Percentiles rank a stretch among this genome's conserved stretches.
Conservation (phyloP, 2,888 invertebrate species). For the Leptura quadrifasciata region DNA sequence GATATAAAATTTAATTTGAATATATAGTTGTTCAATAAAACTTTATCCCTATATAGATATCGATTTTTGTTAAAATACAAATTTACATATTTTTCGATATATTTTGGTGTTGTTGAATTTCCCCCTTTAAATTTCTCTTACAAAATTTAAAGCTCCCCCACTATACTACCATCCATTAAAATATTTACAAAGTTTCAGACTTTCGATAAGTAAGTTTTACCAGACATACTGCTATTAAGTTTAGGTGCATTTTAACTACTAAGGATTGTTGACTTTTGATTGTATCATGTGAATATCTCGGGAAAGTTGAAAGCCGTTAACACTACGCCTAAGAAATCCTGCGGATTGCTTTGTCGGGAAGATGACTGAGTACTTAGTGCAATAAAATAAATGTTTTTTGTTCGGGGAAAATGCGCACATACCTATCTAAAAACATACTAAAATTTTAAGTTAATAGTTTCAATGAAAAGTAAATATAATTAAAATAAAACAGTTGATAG, state of each 20-base stretch:
- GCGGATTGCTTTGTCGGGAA: conserved; percentile 10
- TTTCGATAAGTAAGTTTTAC: conserved; percentile 53
- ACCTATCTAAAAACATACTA: background rate
- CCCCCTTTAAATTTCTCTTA: conserved; percentile 45
- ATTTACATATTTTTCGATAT: conserved; percentile 69
- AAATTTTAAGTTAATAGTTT: background rate
- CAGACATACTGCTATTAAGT: conserved; percentile 51
- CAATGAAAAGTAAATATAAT: background rate
- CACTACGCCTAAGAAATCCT: conserved; percentile 16
- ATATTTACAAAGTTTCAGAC: conserved; percentile 61
- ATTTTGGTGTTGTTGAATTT: conserved; percentile 66
- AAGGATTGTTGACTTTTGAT: conserved; percentile 67
- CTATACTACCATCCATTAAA: conserved; percentile 52
- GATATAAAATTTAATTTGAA: conserved; percentile 69
- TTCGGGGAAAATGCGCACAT: background rate
- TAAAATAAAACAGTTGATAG: background rate
- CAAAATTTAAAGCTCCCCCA: conserved; percentile 43
- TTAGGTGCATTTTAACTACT: conserved; percentile 57
- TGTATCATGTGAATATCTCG: conserved; percentile 56
- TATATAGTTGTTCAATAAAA: conserved; percentile 65
- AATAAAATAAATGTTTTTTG: conserved; percentile 17
- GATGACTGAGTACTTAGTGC: conserved; percentile 15
- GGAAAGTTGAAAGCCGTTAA: conserved; percentile 34
- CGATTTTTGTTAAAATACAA: conserved; percentile 66
- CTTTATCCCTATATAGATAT: conserved; percentile 62